Percentiles rank a stretch among this genome's conserved stretches.
These are phyloP conservation scores for Crocuta crocuta DNA, from an alignment of 2,113 vertebrate genomes.

Conservation along the genomic window DNA sequence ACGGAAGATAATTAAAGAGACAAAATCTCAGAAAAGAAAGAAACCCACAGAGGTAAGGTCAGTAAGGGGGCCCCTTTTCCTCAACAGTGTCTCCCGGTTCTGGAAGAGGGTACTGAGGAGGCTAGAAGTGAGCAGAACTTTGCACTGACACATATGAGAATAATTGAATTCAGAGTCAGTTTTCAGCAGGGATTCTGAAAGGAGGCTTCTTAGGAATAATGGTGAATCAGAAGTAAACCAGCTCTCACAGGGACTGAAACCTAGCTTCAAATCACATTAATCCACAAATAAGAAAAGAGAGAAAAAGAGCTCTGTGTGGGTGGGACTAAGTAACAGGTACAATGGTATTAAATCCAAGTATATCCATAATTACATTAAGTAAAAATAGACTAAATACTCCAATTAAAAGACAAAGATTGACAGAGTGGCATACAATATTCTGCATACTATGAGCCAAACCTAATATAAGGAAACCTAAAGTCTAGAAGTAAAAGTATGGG, in stretches of 20 bases:
- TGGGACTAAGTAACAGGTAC: neutral
- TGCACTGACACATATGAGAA: too few relatives aligned
- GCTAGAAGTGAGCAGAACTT: neutral
- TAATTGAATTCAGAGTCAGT: neutral
- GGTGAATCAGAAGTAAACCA: neutral
- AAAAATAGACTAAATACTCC: neutral
- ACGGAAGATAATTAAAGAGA: neutral
- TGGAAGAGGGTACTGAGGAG: neutral
- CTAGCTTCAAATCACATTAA: neutral
- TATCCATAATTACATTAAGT: neutral
- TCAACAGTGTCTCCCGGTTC: neutral
- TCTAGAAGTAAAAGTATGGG: neutral
- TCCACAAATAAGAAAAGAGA: neutral
- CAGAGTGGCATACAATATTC: neutral
- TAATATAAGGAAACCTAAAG: neutral
- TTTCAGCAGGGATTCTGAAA: neutral
- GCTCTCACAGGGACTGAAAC: neutral
- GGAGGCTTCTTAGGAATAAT: neutral
- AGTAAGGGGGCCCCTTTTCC: neutral
- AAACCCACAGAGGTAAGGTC: neutral
- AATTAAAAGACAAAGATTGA: neutral
- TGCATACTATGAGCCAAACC: neutral
- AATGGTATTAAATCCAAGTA: neutral
- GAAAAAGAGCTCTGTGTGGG: neutral
- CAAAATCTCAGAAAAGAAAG: neutral